Evolutionary conservation across 2,113 vertebrate genomes (phyloP).

Genomic region (Coryphaenoides rupestris): DNA sequence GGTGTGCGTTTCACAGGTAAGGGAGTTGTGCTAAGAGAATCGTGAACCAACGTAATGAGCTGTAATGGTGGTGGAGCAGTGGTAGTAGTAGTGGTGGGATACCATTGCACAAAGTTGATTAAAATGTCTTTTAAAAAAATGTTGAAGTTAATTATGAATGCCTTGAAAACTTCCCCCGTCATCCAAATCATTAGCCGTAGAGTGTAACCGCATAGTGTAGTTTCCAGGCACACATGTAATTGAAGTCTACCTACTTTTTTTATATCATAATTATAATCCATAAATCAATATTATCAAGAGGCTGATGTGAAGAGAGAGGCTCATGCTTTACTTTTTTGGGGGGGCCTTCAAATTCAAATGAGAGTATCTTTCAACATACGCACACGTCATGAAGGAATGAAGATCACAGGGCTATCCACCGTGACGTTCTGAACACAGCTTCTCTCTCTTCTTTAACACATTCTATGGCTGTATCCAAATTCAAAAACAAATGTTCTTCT

Average conservation of each 20-base stretch:
- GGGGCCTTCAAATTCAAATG: too few relatives aligned
- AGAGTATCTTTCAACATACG: too few relatives aligned
- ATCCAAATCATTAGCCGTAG: not conserved
- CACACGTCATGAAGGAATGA: too few relatives aligned
- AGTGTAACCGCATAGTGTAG: not conserved
- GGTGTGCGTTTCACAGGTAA: not conserved
- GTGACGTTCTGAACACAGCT: too few relatives aligned
- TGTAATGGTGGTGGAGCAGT: not conserved
- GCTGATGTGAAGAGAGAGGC: too few relatives aligned
- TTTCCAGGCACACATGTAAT: not conserved
- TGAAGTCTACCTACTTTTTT: slow-evolving; percentile 1
- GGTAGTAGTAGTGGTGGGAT: not conserved
- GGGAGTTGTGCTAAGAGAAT: slow-evolving; percentile 6
- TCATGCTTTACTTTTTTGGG: too few relatives aligned
- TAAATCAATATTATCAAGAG: not conserved
- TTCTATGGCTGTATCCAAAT: too few relatives aligned
- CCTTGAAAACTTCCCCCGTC: not conserved
- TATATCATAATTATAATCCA: not conserved
- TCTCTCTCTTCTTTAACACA: too few relatives aligned
- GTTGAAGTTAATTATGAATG: slow-evolving; percentile 18
- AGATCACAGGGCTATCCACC: too few relatives aligned
- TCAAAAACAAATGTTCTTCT: too few relatives aligned
- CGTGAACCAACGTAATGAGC: slow-evolving; percentile 3
- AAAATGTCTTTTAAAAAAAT: slow-evolving; percentile 17
- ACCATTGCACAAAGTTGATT: slow-evolving; percentile 17